Evolutionary conservation across 2,888 invertebrate species (phyloP), one percentile per base, ranked within the genome.

Genomic region (Mythimna pallens): DNA sequence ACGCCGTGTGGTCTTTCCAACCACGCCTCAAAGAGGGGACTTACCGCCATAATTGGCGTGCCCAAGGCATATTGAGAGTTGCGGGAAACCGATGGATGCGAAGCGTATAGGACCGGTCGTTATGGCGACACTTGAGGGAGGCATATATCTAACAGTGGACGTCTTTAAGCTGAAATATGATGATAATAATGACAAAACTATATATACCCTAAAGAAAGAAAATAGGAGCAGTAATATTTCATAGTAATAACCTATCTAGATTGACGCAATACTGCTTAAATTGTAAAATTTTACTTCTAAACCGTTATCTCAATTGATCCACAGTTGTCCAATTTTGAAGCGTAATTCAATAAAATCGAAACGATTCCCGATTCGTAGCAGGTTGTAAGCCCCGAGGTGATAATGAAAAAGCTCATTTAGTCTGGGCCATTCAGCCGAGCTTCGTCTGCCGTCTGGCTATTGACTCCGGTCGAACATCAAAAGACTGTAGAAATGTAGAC

Each of bases 321-420:
- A 70, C 76, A 76, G 75, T 64, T 63, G 47, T 81, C 69, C 86
- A 83, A 86, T 81, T 72, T 79, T 58, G 52, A 67, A 79, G 34
- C 62, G 63, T 75, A 67, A 74, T 84, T 75, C 66, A 78, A 86
- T 80, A 86, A 86, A 86, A 83, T 75, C 61, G 70, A 47, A 73
- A 78, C 70, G 76, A 69, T 77, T 70, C 47, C 65, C 65, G 65
- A 73, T 67, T 70, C 34, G 63, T 58, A 82, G 58, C 80, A 80
- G 68, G 65, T 76, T 78, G 75, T 76, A 79, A 83, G 78, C 72
- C 73, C 75, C 73, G 50, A 59, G 65, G 77, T 68, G 81, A 78
- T 86, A 85, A 88, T 86, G 83, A 82, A 85, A 86, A 85, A 80
- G 68, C 82, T 85, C 81, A 82, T 85, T 88, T 84, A 73, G 70